Evolutionary conservation across 2,113 vertebrate genomes (phyloP), one percentile per base, ranked within the genome.

Genomic region (Limanda limanda): DNA sequence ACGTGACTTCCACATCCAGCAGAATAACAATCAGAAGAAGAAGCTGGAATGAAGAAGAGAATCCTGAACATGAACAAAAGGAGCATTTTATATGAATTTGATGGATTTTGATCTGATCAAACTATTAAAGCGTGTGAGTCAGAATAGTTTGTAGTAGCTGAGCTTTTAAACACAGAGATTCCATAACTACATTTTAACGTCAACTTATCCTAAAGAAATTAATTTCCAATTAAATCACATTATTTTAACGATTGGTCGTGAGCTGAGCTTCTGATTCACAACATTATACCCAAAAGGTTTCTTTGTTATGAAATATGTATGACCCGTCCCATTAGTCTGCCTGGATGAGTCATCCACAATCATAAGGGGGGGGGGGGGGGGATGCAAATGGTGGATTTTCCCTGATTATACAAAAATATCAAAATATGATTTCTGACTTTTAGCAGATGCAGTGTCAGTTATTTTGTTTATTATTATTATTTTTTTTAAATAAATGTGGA

Each of bases 241-340:
- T 25, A 25, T 25, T 25, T 25, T 25, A 25, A 25, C 25, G 3
- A 1, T 25, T 25, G 25, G 3, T 5, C 27, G 27, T 27, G 27
- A 27, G 4, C 27, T 27, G 27, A 27, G 27, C 27, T 27, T 5
- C 71, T 55, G 63, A 86, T 73, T 68, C 64, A 58, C 60, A 66
- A 61, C 76, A 62, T 85, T 74, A 78, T 70, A 74, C 27, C 4
- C 17, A 78, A 76, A 66, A 8, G 71, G 56, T 76, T 58, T 27
- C 3, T 27, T 27, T 24, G 69, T 68, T 55, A 83, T 89, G 54
- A 64, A 92, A 86, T 82, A 85, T 82, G 79, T 51, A 85, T 72
- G 69, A 42, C 45, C 73, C 3, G 13, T 72, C 71, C 73, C 74
- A 78, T 85, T 88, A 68, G 68, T 85, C 73, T 76, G 61, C 62